These are phyloP conservation scores for Neoaliturus tenellus DNA, from an alignment of 2,888 invertebrate genomes.

Conservation along the genomic window DNA sequence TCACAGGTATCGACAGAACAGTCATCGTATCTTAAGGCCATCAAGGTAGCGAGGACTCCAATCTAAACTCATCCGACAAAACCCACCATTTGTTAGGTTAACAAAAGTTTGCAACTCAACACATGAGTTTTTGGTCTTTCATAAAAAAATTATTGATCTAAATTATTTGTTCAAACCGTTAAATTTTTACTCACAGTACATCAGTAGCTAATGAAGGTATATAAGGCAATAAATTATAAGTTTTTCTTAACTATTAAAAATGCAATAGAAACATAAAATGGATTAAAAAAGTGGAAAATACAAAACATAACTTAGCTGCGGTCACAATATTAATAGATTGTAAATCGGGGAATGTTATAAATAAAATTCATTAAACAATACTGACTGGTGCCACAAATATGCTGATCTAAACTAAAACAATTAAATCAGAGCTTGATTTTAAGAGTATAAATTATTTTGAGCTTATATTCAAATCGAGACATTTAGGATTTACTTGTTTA, in stretches of 20 bases:
- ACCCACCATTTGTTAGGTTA: no score
- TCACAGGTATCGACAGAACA: slow-evolving; percentile 40
- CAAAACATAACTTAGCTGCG: not conserved
- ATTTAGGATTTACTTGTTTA: not conserved
- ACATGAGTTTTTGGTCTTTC: no score
- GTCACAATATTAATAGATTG: not conserved
- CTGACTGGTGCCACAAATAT: no score
- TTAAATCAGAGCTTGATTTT: not conserved
- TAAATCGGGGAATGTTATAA: not conserved
- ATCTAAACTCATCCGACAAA: not conserved
- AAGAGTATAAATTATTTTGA: not conserved
- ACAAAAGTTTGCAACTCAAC: no score
- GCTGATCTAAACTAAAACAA: not conserved
- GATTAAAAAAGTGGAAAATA: not conserved
- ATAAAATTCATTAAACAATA: no score
- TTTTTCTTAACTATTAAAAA: not conserved
- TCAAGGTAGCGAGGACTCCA: slow-evolving; percentile 46
- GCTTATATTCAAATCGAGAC: not conserved
- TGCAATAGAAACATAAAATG: not conserved
- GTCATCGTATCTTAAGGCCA: slow-evolving; percentile 49
- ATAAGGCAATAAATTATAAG: not conserved
- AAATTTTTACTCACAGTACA: not conserved
- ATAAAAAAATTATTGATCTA: not conserved
- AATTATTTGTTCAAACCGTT: not conserved
- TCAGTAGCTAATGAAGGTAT: no score